A percentile compares a stretch with the other conserved stretches of the same genome.
Evolutionary conservation across 2,888 invertebrate genomes (phyloP).

Genomic region (Cylloceria caligata): DNA sequence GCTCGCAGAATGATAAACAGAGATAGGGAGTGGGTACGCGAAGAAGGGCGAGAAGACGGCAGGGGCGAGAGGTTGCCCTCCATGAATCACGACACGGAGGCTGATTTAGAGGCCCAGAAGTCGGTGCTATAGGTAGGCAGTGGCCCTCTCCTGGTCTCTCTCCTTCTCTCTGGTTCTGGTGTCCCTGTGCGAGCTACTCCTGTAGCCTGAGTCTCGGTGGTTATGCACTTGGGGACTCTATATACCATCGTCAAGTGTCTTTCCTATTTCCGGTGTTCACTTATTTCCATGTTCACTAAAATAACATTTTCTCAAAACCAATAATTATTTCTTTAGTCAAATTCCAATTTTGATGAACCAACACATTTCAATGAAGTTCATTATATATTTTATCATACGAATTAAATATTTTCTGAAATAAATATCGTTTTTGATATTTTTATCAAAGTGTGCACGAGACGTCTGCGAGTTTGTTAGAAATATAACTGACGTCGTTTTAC

Average conservation of each 20-base stretch:
- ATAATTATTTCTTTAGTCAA: background rate
- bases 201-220: conserved; percentile 70
- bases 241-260: conserved; percentile 27
- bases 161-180: conserved; percentile 68
- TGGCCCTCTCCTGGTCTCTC: conserved; percentile 62
- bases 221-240: conserved; percentile 64
- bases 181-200: conserved; percentile 63
- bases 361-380: background rate
- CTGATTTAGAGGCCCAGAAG: conserved; percentile 84
- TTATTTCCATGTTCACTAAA: background rate
- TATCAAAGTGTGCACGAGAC: no score
- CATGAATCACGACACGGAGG: conserved; percentile 84
- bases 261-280: conserved; percentile 12
- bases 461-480: no score
- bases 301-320: background rate
- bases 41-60: conserved; percentile 66
- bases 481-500: no score
- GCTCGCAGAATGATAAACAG: conserved; percentile 55
- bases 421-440: background rate
- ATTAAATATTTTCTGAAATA: background rate
- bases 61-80: conserved; percentile 82
- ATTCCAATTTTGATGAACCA: background rate
- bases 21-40: conserved; percentile 62
- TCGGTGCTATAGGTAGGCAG: conserved; percentile 79
- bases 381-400: background rate